Evolutionary conservation across 2,113 vertebrate genomes (phyloP), one percentile per base, ranked within the genome.

Genomic region (Arvicanthis niloticus): DNA sequence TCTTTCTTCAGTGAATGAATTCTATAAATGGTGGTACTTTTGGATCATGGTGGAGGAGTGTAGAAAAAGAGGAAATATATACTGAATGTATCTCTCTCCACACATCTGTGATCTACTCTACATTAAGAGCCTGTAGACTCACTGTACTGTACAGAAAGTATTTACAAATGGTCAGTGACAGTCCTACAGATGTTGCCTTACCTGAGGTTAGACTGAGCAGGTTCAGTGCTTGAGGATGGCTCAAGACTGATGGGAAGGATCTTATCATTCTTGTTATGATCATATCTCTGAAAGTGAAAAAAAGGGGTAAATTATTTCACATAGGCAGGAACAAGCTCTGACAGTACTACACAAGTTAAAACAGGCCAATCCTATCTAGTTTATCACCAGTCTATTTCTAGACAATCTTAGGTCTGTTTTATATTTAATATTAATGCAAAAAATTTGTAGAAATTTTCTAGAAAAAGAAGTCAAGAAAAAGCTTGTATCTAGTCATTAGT

Each of bases 211-310:
- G 99, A 99, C 45, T 99, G 99, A n/a, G 99, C 96, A 0, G 99
- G 99, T 80, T 99, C 98, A 0, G 98, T 99, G 91, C 99, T 99
- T 94, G 99, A 99, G 0, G 99, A 99, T 0, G 99, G 99, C 89
- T 99, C 99, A 96, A 99, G 98, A 92, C 99, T 99, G 96, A 99
- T 99, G 21, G 99, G 99, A 97, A 99, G 99, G 80, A 99, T 99
- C 98, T 99, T 99, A 96, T 99, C 99, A 68, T 99, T 99, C 97
- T 99, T 99, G 97, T 98, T 99, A 97, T 99, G 99, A 98, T 99
- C 99, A 0, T 99, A 99, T 97, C 99, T 99, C 99, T 99, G 98
- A 40, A 70, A 98, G 68, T 75, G 94, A 98, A 92, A 97, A 97
- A 92, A 96, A 96, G 88, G 95, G 82, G 31, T 42, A 60, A 84